phyloP scores from a whole-genome alignment of 1,140 invertebrate species.

The Brachionus rubens region DNA sequence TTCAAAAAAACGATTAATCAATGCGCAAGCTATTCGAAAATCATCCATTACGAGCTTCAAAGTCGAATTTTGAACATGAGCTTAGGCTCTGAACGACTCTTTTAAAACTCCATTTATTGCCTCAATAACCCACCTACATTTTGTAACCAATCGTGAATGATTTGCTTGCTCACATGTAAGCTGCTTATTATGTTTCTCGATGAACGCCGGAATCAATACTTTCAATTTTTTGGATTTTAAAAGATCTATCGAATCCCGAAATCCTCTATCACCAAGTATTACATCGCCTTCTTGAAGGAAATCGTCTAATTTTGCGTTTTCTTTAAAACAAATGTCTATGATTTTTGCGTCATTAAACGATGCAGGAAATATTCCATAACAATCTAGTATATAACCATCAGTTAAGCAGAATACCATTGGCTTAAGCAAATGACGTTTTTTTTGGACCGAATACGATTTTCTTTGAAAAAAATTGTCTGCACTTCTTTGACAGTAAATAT shows the following conservation, averaged over 20 bases:
- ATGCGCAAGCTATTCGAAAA: neutral
- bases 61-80: conserved; percentile 16
- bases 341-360: neutral
- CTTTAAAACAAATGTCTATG: neutral
- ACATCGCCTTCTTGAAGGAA: conserved; percentile 1
- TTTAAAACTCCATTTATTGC: neutral
- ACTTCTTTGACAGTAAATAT: neutral
- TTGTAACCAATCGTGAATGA: conserved; percentile 2
- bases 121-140: conserved; percentile 5
- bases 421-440: neutral
- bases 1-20: conserved; percentile 32
- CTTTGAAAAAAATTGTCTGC: neutral
- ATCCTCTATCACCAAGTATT: conserved; percentile 10
- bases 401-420: neutral
- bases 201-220: conserved; percentile 3
- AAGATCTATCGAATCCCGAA: neutral
- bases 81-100: conserved; percentile 7
- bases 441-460: neutral
- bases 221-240: conserved; percentile 1
- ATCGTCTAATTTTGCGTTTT: neutral
- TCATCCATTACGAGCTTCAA: neutral
- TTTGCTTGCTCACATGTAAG: conserved; percentile 2
- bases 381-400: neutral
- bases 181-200: neutral
- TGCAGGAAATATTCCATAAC: neutral